phyloP scores from a whole-genome alignment of 1,140 invertebrate genomes.

The Pygmarrhopalites habei region DNA sequence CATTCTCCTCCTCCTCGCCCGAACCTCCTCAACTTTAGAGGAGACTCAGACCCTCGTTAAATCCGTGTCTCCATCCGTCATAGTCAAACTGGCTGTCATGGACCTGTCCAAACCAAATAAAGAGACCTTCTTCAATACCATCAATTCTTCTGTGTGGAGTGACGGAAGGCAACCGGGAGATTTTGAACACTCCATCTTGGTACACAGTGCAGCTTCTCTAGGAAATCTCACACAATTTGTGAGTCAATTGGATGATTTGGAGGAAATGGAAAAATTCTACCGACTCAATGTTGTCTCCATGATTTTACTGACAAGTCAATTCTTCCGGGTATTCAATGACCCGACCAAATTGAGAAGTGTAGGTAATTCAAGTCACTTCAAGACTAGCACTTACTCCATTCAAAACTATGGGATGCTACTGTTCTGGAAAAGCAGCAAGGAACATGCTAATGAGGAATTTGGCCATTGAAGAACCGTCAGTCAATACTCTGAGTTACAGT shows the following conservation, averaged over 20 bases:
- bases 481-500: no score
- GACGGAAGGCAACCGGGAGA: constrained; percentile 38
- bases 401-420: constrained; percentile 61
- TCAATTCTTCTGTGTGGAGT: no score
- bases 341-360: no score
- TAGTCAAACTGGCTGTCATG: no score
- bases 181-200: constrained; percentile 62
- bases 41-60: no score
- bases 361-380: constrained; percentile 56
- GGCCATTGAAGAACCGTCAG: constrained; percentile 56
- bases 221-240: constrained; percentile 61
- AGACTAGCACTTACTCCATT: constrained; percentile 67
- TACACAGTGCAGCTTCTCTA: constrained; percentile 83
- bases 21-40: no score
- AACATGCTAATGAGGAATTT: constrained; percentile 84
- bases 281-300: constrained; percentile 71
- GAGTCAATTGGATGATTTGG: constrained; percentile 53
- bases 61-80: no score
- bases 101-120: no score
- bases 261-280: constrained; percentile 59
- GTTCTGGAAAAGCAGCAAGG: constrained; percentile 77
- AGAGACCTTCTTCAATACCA: no score
- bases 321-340: constrained; percentile 46
- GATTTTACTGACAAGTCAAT: constrained; percentile 65
- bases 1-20: no score